Conservation (phyloP, 2,888 invertebrate genomes). For the Epirrita christyi region DNA sequence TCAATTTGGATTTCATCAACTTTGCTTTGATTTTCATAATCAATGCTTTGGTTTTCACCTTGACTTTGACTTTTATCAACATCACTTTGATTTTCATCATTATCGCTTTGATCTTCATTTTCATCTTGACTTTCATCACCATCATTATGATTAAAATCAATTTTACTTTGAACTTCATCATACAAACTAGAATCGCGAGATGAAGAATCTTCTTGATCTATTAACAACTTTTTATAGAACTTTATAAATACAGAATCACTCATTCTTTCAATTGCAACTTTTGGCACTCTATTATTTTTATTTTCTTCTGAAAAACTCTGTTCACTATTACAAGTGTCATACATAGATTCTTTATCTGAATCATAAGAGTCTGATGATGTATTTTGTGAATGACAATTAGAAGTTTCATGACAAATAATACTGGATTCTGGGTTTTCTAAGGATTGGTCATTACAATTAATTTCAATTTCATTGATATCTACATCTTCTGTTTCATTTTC, state of each 20-base stretch:
- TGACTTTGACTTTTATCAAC: background rate
- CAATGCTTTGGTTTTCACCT: background rate
- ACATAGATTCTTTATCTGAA: conserved; percentile 56
- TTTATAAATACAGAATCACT: conserved; percentile 56
- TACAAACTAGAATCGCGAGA: conserved; percentile 1
- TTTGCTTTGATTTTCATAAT: conserved; percentile 1
- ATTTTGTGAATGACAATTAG: conserved; percentile 10
- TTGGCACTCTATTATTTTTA: conserved; percentile 44
- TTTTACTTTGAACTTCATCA: conserved; percentile 19
- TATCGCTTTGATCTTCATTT: background rate
- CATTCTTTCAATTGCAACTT: conserved; percentile 58
- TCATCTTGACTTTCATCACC: background rate
- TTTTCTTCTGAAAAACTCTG: conserved; percentile 35
- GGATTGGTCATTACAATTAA: background rate
- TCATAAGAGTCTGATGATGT: conserved; percentile 31
- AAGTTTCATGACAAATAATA: conserved; percentile 15
- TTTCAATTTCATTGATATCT: conserved; percentile 11
- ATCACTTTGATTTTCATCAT: background rate
- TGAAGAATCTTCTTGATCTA: conserved; percentile 7
- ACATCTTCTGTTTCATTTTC: conserved; percentile 1
- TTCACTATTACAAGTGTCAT: conserved; percentile 71
- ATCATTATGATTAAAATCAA: background rate
- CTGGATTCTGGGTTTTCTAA: conserved; percentile 8
- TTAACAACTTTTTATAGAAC: conserved; percentile 52
- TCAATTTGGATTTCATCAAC: background rate